These are phyloP conservation scores for Polypterus bichir DNA, from an alignment of 2,113 vertebrate genomes.

Conservation along the genomic window DNA sequence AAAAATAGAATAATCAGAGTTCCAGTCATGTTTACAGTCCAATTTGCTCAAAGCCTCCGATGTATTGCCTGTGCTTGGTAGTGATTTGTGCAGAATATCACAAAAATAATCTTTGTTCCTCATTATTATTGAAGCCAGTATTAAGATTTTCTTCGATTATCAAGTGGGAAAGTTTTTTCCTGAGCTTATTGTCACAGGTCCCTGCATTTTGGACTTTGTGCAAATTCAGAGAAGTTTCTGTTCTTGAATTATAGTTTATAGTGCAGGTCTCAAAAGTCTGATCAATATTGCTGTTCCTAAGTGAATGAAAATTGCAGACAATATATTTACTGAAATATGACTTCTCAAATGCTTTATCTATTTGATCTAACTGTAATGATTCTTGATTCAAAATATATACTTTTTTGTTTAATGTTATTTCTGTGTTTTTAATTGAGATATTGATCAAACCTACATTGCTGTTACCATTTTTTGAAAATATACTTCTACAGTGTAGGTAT, in stretches of 20 bases:
- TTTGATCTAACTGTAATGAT: slow-evolving; percentile 6
- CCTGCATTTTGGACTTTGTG: neutral
- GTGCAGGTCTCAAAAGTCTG: neutral
- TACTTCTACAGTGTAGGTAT: slow-evolving; percentile 1
- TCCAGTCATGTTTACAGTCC: slow-evolving; percentile 14
- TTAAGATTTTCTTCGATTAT: slow-evolving; percentile 3
- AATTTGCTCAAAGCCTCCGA: slow-evolving; percentile 1
- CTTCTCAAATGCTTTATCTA: neutral
- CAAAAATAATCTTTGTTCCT: neutral
- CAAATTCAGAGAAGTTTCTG: neutral
- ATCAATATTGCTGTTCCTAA: slow-evolving; percentile 35
- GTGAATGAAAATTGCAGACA: slow-evolving; percentile 15
- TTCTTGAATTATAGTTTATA: slow-evolving; percentile 1
- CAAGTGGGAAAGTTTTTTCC: slow-evolving; percentile 7
- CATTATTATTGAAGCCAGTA: neutral
- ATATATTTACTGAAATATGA: slow-evolving; percentile 5
- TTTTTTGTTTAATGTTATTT: slow-evolving; percentile 8
- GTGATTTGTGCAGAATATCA: neutral
- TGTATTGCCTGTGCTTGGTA: neutral
- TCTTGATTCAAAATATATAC: slow-evolving; percentile 10
- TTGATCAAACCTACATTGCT: slow-evolving; percentile 2
- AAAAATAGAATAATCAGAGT: slow-evolving; percentile 19
- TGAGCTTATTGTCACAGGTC: neutral
- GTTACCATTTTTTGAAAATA: slow-evolving; percentile 3
- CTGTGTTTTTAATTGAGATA: slow-evolving; percentile 1